Evolutionary conservation across 1,140 invertebrate genomes (phyloP), one percentile per base, ranked within the genome.

Genomic region (Pseudachorutes palmiensis): DNA sequence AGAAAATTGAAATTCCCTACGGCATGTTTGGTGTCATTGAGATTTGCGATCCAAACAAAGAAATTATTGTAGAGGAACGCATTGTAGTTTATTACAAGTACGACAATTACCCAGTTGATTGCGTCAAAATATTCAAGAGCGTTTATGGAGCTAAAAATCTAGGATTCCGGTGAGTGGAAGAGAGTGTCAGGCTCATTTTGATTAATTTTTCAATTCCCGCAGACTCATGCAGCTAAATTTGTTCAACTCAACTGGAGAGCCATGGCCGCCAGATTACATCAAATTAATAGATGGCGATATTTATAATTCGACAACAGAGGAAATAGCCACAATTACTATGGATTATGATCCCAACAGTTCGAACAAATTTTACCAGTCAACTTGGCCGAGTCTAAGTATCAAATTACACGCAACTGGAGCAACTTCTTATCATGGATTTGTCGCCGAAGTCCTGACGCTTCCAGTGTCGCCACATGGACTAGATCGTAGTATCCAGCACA

Each of bases 1-100:
- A 87, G 74, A 82, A 88, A 62, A 81, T 96, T 1, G 89, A 89
- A 75, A 82, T 99, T 31, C 95, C 96, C 0, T 97, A 98, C 76
- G 85, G 92, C 75, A 79, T 95, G n/a, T 97, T 97, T 79, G 95
- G 96, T 32, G 78, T 99, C 72, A 85, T 99, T 22, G 92, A 98
- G 71, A 95, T 98, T 65, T 99, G 97, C 78, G 91, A 97, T 77
- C 89, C 92, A 0, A 87, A 88, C 19, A 97, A 98, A 81, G 89
- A 92, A 75, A 86, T 99, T 30, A 83, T 83, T 5, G 83, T 99
- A 0, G 87, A 94, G 77, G 93, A 97, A 75, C 81, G 95, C 64
- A 85, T 99, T 2, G 76, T 99, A 1, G 72, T 99, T 0, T 99
- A 97, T 77, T 98, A 96, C 78, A 98, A 97, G 77, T 99, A 99